These are phyloP conservation scores for Sinocyclocheilus anophthalmus DNA, from an alignment of 2,113 vertebrate species.

Conservation along the genomic window DNA sequence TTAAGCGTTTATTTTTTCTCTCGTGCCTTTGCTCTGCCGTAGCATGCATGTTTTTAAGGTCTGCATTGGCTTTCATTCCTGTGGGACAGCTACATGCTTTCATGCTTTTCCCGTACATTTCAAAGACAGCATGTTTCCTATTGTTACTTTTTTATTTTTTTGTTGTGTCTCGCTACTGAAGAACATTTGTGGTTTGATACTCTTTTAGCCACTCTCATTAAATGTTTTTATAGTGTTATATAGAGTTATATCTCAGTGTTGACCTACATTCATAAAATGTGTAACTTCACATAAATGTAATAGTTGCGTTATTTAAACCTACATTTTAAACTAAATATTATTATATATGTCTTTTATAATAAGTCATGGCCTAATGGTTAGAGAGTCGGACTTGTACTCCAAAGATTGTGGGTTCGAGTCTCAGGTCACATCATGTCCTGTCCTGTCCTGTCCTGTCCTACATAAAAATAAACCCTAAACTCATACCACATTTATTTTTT, in stretches of 20 bases:
- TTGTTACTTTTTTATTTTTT: slow-evolving; percentile 22
- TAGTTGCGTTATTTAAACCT: background rate
- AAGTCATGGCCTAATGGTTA: no score
- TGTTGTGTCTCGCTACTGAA: background rate
- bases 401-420: no score
- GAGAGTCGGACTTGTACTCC: no score
- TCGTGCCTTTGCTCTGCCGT: slow-evolving; percentile 24
- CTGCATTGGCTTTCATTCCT: slow-evolving; percentile 59
- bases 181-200: background rate
- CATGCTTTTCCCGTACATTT: slow-evolving; percentile 36
- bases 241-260: background rate
- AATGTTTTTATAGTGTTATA: background rate
- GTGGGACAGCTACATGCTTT: slow-evolving; percentile 58
- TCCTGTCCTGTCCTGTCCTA: background rate
- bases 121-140: slow-evolving; percentile 33
- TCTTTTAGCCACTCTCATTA: background rate
- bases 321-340: background rate
- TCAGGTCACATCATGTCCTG: no score
- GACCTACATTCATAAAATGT: background rate
- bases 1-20: slow-evolving; percentile 48
- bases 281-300: background rate
- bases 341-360: background rate
- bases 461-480: background rate
- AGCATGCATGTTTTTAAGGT: slow-evolving; percentile 41
- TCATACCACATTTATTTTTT: no score